Percentiles rank a stretch among this genome's conserved stretches.
phyloP scores from a whole-genome alignment of 2,113 vertebrate species.

The Limanda limanda region DNA sequence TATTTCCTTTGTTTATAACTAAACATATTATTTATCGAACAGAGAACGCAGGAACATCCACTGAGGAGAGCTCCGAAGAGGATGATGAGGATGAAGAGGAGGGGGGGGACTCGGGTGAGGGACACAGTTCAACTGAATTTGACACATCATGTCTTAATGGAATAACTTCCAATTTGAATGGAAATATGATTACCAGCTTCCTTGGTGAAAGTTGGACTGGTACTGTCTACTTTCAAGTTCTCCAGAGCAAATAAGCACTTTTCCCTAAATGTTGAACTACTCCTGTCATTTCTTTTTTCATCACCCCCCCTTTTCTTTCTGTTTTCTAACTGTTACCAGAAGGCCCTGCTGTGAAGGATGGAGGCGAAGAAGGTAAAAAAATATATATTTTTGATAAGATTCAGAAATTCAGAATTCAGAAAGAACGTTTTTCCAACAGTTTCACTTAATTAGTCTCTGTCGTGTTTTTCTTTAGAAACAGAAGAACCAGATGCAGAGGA shows the following conservation, averaged over 20 bases:
- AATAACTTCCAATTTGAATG: not conserved
- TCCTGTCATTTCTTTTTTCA: too few species aligned
- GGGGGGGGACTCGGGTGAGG: constrained; percentile 57
- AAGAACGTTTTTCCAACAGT: not conserved
- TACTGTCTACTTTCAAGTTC: too few species aligned
- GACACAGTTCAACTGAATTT: not conserved
- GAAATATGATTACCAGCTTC: not conserved
- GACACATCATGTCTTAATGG: not conserved
- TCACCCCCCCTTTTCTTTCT: not conserved
- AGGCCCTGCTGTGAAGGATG: constrained; percentile 31
- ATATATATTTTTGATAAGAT: not conserved
- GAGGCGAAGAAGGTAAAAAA: constrained; percentile 45
- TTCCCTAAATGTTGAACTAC: too few species aligned
- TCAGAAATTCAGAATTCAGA: too few species aligned
- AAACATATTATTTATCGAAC: not conserved
- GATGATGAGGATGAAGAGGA: constrained; percentile 64
- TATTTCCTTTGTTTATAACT: not conserved
- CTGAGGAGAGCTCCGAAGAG: constrained; percentile 77
- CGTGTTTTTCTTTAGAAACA: constrained; percentile 43
- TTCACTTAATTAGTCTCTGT: not conserved
- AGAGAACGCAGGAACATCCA: constrained; percentile 72
- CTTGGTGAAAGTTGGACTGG: too few species aligned
- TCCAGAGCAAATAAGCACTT: too few species aligned
- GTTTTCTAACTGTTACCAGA: constrained; percentile 33
- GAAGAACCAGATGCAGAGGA: constrained; percentile 43